Conservation (phyloP, 1,140 invertebrate genomes). For the Ephestia elutella region DNA sequence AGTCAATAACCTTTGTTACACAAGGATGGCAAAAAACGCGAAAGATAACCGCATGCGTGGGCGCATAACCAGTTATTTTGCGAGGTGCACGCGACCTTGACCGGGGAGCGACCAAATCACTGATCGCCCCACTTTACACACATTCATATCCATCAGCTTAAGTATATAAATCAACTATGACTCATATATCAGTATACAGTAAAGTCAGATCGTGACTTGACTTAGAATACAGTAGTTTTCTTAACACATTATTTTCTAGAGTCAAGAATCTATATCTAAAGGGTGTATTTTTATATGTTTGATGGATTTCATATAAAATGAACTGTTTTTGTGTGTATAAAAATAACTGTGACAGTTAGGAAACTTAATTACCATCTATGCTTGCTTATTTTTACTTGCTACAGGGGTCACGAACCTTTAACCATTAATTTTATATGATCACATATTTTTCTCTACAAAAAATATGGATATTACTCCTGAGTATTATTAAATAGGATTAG, state of each 20-base stretch:
- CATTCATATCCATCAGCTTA: background rate
- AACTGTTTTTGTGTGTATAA: too few relatives aligned
- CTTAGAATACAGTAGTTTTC: background rate
- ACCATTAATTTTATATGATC: background rate
- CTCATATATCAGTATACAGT: background rate
- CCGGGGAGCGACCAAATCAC: conserved; percentile 29
- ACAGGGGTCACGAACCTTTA: background rate
- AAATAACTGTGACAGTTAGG: too few relatives aligned
- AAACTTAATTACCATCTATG: too few relatives aligned
- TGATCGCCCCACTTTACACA: conserved; percentile 33
- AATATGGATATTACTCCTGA: background rate
- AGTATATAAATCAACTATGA: background rate
- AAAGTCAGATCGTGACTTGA: background rate
- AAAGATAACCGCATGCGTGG: conserved; percentile 40
- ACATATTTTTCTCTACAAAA: background rate
- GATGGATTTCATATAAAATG: too few relatives aligned
- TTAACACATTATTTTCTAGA: background rate
- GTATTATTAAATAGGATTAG: background rate
- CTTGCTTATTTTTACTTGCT: too few relatives aligned
- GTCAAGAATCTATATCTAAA: too few relatives aligned
- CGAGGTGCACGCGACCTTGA: conserved; percentile 60
- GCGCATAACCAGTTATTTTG: conserved; percentile 62
- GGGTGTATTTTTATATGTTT: too few relatives aligned
- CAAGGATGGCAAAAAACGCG: conserved; percentile 30
- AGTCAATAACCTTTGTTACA: conserved; percentile 4